Base-by-base conservation (phyloP, 2,888 invertebrate species). In the Proisotoma minuta region DNA sequence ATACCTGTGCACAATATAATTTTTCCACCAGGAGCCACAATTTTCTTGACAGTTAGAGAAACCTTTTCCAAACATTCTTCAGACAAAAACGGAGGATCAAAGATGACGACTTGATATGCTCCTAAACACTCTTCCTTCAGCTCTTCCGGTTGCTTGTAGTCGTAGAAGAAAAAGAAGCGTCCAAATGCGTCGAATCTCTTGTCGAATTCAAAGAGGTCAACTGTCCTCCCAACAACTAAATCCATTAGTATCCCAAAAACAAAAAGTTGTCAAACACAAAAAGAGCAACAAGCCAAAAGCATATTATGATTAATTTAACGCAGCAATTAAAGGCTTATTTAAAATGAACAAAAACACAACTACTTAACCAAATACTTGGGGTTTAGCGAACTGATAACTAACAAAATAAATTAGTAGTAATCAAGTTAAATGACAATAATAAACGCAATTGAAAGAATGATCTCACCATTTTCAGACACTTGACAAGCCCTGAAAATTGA, bases 51-150 rank as follows among this genome's bases (percentile, higher is more conserved):
- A 0, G 92, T 91, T 62, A 84, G 79, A 0, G 90, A 84, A 0
- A 87, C 87, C 80, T 95, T 94, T 1, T 84, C 82, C 52, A 96
- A 82, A 78, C 97, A 97, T 77, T 96, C 96, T 72, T 91, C 88
- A 0, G 94, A 89, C 2, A 98, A 81, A 78, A 96, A 97, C 0
- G 98, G 98, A 1, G 98, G 97, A 80, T 98, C 97, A 0, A 89
- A 91, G 58, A 98, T 81, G 1, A 97, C 88, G 24, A 97, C 76
- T 78, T 95, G 91, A 77, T 87, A 95, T 50, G 80, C 77, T 23
- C 79, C 79, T 1, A 80, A 73, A 15, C 85, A 78, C 12, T 87
- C 84, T 29, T 80, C 76, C 0, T 87, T 85, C 15, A 91, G 75
- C 52, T 84, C 82, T 12, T 87, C 81, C 1, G 92, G 91, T 12